These are phyloP conservation scores for Enteromius fasciolatus DNA, from an alignment of 2,797 vertebrate species.

Conservation along the genomic window DNA sequence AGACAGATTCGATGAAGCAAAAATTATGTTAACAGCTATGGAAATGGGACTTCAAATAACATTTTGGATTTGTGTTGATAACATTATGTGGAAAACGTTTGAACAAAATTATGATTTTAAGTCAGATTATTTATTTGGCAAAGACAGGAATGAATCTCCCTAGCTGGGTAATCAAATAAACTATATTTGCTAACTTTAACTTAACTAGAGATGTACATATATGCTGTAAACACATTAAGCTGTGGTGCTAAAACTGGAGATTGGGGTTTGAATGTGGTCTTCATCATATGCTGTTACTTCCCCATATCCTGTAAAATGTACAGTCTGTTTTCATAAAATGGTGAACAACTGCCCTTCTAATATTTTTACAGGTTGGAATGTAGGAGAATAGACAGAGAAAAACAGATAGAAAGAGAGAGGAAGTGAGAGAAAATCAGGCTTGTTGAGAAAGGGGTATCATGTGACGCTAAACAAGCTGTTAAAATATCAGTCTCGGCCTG, in stretches of 20 bases:
- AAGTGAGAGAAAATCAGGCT: constrained; percentile 16
- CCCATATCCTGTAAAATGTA: background rate
- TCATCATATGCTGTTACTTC: background rate
- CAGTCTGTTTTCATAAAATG: background rate
- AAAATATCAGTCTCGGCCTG: constrained; percentile 47
- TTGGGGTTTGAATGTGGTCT: background rate
- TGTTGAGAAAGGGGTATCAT: constrained; percentile 52
- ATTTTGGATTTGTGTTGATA: constrained; percentile 1
- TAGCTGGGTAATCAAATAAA: background rate
- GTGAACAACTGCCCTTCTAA: constrained; percentile 1
- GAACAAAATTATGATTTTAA: background rate
- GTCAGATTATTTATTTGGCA: background rate
- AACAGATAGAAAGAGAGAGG: constrained; percentile 5
- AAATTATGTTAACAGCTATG: background rate
- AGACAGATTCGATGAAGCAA: background rate
- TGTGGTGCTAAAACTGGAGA: background rate
- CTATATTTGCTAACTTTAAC: background rate
- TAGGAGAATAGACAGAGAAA: constrained; percentile 1
- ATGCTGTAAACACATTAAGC: background rate
- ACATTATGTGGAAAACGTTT: background rate
- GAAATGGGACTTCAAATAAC: background rate
- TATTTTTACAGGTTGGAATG: constrained; percentile 8
- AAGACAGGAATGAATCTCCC: background rate
- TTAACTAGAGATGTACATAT: background rate
- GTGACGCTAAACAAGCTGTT: constrained; percentile 62